phyloP scores from a whole-genome alignment of 2,797 vertebrate genomes.

The Coluber constrictor region DNA sequence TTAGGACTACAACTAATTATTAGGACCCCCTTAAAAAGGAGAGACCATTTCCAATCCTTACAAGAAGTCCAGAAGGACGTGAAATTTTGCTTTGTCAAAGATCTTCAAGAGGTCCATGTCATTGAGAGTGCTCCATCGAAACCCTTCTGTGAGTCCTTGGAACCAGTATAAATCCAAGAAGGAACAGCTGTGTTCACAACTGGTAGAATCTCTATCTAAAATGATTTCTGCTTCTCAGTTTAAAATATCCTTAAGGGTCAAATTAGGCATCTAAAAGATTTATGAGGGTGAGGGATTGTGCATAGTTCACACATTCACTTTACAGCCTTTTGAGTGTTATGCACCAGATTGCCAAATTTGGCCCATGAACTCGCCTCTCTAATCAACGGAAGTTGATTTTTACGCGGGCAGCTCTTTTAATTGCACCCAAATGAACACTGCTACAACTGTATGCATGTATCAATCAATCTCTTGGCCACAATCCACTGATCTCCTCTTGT shows the following conservation, averaged over 20 bases:
- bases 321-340: background rate
- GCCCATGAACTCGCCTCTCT: background rate
- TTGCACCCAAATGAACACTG: background rate
- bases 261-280: background rate
- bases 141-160: background rate
- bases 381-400: background rate
- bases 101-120: background rate
- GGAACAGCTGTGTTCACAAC: background rate
- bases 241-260: background rate
- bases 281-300: background rate
- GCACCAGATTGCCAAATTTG: background rate
- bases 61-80: background rate
- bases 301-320: background rate
- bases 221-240: background rate
- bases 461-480: background rate
- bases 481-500: background rate
- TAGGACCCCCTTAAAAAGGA: background rate
- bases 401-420: background rate
- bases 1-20: background rate
- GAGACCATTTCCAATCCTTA: background rate
- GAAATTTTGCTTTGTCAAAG: background rate
- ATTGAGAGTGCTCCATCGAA: background rate
- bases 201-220: background rate
- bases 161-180: background rate
- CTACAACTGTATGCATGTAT: background rate